Base-by-base conservation (phyloP, 2,113 vertebrate genomes). In the Cheirogaleus medius region DNA sequence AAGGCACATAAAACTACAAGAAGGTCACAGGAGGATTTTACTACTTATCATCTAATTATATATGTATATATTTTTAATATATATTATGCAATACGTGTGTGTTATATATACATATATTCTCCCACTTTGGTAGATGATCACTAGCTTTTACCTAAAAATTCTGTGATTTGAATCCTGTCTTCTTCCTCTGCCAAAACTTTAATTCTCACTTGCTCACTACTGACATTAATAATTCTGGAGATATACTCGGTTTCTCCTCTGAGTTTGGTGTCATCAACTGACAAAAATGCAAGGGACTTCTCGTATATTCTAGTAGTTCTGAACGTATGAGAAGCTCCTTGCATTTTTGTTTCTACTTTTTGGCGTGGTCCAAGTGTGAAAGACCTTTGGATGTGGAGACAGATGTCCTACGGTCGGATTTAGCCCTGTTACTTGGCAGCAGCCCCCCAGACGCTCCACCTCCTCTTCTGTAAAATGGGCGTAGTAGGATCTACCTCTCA, bases 331-430 rank as follows among this genome's bases (percentile, higher is more conserved):
- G 42, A 52, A 74, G 56, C 42, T 34, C 21, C 7, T 78, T 44
- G 32, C 0, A 2, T 44, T 68, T 82, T 63, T 23, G 29, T 60
- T 76, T 44, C 15, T 25, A 1, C 6, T n/a, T 91, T 52, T 85
- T 29, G 1, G 0, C 12, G 25, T 4, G 37, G 12, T 60, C 23
- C 23, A 0, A 0, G 1, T 8, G 21, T 56, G 44, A 49, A 42
- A 23, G 77, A 44, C 6, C 25, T 91, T 49, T 23, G 80, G 71
- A 44, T 32, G 0, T 0, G 34, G 42, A 23, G 81, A 63, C 15
- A 10, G 29, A 34, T 42, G 54, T 18, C 25, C 42, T 23, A 9
- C n/a, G 6, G 9, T 63, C 66, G 47, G 4, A 3, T 4, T 25
- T 29, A 21, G 3, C 1, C 13, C 18, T 84, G 27, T 32, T 47